phyloP scores from a whole-genome alignment of 1,140 invertebrate species.

The Trissolcus basalis region DNA sequence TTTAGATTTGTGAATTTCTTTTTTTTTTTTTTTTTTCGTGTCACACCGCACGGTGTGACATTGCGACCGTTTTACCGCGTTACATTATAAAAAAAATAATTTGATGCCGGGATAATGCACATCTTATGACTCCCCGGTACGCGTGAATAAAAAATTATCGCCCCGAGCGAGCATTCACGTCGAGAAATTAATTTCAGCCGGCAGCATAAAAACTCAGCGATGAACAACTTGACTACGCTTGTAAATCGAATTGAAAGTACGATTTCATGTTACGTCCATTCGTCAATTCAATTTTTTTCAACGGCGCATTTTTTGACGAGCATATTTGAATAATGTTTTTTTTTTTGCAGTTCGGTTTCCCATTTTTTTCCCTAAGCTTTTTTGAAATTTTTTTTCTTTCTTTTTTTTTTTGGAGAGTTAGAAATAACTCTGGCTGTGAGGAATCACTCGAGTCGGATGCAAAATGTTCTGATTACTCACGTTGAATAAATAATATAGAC shows the following conservation, averaged over 20 bases:
- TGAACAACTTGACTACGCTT: slow-evolving; percentile 2
- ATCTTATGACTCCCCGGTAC: slow-evolving; percentile 18
- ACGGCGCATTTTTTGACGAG: too few relatives aligned
- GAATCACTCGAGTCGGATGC: neutral
- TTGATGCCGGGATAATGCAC: slow-evolving; percentile 34
- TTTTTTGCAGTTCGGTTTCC: too few relatives aligned
- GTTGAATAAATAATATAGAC: slow-evolving; percentile 15
- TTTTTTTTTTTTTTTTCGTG: too few relatives aligned
- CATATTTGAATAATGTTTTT: too few relatives aligned
- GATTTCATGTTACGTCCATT: too few relatives aligned
- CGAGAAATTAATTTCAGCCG: slow-evolving; percentile 27
- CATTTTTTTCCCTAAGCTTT: too few relatives aligned
- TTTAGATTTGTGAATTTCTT: too few relatives aligned
- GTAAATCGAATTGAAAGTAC: too few relatives aligned
- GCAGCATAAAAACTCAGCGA: slow-evolving; percentile 3
- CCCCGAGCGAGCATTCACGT: slow-evolving; percentile 3
- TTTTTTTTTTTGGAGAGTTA: neutral
- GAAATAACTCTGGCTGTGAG: neutral
- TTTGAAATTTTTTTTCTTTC: too few relatives aligned
- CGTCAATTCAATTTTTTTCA: too few relatives aligned
- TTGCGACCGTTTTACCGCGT: neutral
- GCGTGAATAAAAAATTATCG: slow-evolving; percentile 12
- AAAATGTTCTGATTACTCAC: slow-evolving; percentile 6
- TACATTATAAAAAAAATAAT: slow-evolving; percentile 20
- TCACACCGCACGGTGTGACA: too few relatives aligned